Percentiles rank a stretch among this genome's conserved stretches.
Conservation (phyloP, 2,113 vertebrate genomes). For the Dromiciops gliroides region DNA sequence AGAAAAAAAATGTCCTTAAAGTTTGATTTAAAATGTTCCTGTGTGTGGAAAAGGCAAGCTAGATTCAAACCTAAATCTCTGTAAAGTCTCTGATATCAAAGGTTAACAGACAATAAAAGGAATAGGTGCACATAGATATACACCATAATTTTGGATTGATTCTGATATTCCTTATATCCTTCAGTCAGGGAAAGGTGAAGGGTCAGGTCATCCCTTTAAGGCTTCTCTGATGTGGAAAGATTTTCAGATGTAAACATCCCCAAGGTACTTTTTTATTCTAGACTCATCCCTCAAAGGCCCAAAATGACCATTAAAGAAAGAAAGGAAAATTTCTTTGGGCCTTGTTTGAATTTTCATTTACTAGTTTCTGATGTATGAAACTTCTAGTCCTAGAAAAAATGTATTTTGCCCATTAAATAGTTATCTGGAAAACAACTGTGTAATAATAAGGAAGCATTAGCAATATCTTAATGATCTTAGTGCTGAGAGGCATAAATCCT, state of each 20-base stretch:
- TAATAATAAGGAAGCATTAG: conserved; percentile 22
- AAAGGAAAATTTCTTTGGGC: neutral
- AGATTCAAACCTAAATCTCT: neutral
- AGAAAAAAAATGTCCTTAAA: neutral
- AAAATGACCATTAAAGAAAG: conserved; percentile 16
- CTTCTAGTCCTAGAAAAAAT: conserved; percentile 9
- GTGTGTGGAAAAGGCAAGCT: neutral
- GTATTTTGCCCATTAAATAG: neutral
- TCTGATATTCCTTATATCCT: neutral
- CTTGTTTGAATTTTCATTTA: neutral
- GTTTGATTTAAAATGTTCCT: neutral
- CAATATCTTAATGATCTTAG: neutral
- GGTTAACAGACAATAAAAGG: neutral
- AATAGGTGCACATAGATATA: neutral
- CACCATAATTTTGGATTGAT: neutral
- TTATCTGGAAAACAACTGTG: conserved; percentile 3
- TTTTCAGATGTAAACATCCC: neutral
- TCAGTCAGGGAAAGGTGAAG: neutral
- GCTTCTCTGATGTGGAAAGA: neutral
- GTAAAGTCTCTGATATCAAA: neutral
- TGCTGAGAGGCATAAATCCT: neutral
- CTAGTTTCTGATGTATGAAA: conserved; percentile 1
- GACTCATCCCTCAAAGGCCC: neutral
- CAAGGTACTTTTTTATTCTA: neutral
- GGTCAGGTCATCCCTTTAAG: neutral